Conservation (phyloP, 2,888 invertebrate genomes). For the Drosophila falleni region DNA sequence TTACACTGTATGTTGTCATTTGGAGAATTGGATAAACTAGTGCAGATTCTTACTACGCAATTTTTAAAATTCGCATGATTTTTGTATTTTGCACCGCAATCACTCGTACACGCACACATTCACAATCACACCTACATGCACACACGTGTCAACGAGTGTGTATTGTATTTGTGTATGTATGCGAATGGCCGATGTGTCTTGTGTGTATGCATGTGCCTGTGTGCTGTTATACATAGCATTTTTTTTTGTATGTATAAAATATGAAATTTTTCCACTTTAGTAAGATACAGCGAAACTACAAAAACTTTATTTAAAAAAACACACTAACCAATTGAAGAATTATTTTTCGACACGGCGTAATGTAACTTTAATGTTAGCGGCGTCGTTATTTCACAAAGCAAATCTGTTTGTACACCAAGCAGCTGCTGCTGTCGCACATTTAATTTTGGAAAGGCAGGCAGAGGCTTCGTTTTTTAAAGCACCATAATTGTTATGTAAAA, state of each 20-base stretch:
- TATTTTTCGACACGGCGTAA: conserved; percentile 6
- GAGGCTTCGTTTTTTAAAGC: conserved; percentile 58
- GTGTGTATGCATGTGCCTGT: conserved; percentile 59
- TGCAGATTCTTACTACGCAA: conserved; percentile 67
- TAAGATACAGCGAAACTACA: conserved; percentile 26
- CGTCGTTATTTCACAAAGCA: conserved; percentile 39
- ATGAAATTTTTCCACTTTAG: conserved; percentile 80
- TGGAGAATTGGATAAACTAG: conserved; percentile 36
- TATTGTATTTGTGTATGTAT: conserved; percentile 36
- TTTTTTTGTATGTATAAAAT: conserved; percentile 82
- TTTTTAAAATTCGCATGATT: conserved; percentile 74
- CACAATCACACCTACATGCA: conserved; percentile 40
- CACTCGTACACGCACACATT: conserved; percentile 55
- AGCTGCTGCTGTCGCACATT: conserved; percentile 71
- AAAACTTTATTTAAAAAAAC: conserved; percentile 4
- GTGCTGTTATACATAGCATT: conserved; percentile 82
- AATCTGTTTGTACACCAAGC: conserved; percentile 56
- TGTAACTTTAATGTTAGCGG: conserved; percentile 10
- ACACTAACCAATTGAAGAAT: conserved; percentile 13
- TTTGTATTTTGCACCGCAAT: conserved; percentile 81
- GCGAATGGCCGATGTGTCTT: conserved; percentile 59
- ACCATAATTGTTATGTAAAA: conserved; percentile 76
- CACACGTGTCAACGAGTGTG: conserved; percentile 58
- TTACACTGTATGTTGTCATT: conserved; percentile 23
- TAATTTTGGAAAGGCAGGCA: conserved; percentile 67